Conservation (phyloP, 2,113 vertebrate genomes). For the Bostrychus sinensis region DNA sequence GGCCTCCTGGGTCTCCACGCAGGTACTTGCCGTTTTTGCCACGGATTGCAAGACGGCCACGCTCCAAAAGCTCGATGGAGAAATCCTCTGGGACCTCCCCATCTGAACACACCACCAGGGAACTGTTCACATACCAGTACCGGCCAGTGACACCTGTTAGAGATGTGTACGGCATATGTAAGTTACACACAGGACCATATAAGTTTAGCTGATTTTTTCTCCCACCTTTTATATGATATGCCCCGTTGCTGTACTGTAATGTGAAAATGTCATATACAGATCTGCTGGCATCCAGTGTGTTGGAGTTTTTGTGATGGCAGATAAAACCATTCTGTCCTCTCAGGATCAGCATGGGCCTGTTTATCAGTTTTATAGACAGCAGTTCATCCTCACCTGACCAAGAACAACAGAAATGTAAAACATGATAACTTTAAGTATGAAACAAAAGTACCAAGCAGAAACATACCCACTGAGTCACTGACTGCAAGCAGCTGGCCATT, state of each 20-base stretch:
- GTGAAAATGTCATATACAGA: slow-evolving; percentile 93
- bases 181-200: background rate
- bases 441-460: background rate
- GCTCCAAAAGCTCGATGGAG: slow-evolving; percentile 88
- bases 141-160: slow-evolving; percentile 83
- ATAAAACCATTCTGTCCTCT: slow-evolving; percentile 92
- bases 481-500: slow-evolving; percentile 92
- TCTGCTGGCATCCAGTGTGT: slow-evolving; percentile 91
- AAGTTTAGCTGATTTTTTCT: background rate
- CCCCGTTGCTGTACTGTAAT: slow-evolving; percentile 87
- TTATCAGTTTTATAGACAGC: slow-evolving; percentile 92
- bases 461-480: slow-evolving; percentile 87
- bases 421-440: background rate
- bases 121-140: slow-evolving; percentile 91
- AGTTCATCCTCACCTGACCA: slow-evolving; percentile 88
- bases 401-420: background rate
- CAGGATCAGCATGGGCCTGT: slow-evolving; percentile 93
- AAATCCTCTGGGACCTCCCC: slow-evolving; percentile 91
- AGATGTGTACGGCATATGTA: background rate
- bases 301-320: slow-evolving; percentile 91
- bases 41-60: slow-evolving; percentile 89
- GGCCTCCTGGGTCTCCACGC: slow-evolving; percentile 90
- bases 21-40: slow-evolving; percentile 89
- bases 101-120: slow-evolving; percentile 88
- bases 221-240: slow-evolving; percentile 93